Base-by-base conservation (phyloP, 1,140 invertebrate genomes). In the Anastatus disparis region DNA sequence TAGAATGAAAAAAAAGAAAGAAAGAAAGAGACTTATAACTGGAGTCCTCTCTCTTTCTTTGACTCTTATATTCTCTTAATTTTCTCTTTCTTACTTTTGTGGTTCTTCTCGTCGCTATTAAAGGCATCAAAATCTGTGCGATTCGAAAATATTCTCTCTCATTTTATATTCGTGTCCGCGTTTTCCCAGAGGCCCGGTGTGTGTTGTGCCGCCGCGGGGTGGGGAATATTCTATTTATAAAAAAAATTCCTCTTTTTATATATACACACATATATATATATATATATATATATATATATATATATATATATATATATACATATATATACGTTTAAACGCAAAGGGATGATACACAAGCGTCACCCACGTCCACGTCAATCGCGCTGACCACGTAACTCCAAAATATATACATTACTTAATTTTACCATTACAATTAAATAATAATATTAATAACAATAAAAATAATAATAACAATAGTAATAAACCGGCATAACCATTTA, bases 71-170 rank as follows among this genome's bases (percentile, higher is more conserved):
- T n/a, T n/a, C n/a, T n/a, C n/a, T n/a, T n/a, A n/a, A n/a, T n/a
- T n/a, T n/a, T n/a, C n/a, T n/a, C n/a, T n/a, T n/a, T n/a, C n/a
- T n/a, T n/a, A n/a, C n/a, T n/a, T n/a, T n/a, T n/a, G n/a, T n/a
- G n/a, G 24, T 29, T 55, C 65, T 53, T 31, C 38, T 56, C 71
- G 68, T 71, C 73, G 72, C 75, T 78, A 77, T 77, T 78, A 77
- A 79, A 76, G 70, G 74, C 77, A 77, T 79, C 74, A 77, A 76
- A 78, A 79, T 78, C 75, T 71, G 73, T 71, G 72, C 74, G 76
- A 78, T 81, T 81, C 77, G 76, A 79, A 81, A 83, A 82, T 82
- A 82, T 84, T 82, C 78, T n/a, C n/a, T n/a, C n/a, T 80, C 76
- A 82, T 80, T 79, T 77, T 78, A 76, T 78, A 72, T 72, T 67